Base-by-base conservation (phyloP, 2,113 vertebrate genomes). In the Phylloscopus whistleri region DNA sequence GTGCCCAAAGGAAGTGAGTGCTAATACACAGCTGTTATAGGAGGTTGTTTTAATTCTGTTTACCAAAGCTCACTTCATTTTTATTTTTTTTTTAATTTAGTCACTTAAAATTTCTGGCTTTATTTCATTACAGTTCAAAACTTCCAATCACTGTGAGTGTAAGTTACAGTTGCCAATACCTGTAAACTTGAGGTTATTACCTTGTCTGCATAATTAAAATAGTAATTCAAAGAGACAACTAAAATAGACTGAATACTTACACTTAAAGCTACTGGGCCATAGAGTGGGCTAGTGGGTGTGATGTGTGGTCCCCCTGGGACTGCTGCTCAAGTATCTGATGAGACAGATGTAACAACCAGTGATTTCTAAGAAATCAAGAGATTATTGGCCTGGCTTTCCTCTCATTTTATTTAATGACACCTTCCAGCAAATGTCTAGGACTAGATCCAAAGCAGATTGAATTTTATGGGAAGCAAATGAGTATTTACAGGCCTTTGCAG, bases 401-500 rank as follows among this genome's bases (percentile, higher is more conserved):
- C 69, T 92, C 22, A 49, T 83, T 87, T 87, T 85, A 44, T 84
- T 95, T 94, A 93, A 72, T 95, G 33, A 44, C 68, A 91, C 72
- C 51, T 95, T 94, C 75, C 87, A 86, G 84, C 75, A 92, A 84
- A 86, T 28, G 41, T 55, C 88, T 86, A 77, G 90, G 82, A 67
- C 56, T 59, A 70, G 68, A 86, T 91, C 94, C 95, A 94, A 87
- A 86, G 60, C 64, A 84, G 46, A 86, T 59, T 86, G 82, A 90
- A 74, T 87, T 87, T 93, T 78, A 66, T 93, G 76, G 72, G 67
- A 96, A 96, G 39, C 63, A 85, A 95, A 83, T 5, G 15, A 83
- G 27, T 74, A 80, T 85, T 85, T 90, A 39, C 52, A 88, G 67
- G 55, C 56, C 37, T 86, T 86, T 86, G 82, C 82, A 72, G 60